phyloP scores from a whole-genome alignment of 2,888 invertebrate genomes.

The Amblyjoppa proteus region DNA sequence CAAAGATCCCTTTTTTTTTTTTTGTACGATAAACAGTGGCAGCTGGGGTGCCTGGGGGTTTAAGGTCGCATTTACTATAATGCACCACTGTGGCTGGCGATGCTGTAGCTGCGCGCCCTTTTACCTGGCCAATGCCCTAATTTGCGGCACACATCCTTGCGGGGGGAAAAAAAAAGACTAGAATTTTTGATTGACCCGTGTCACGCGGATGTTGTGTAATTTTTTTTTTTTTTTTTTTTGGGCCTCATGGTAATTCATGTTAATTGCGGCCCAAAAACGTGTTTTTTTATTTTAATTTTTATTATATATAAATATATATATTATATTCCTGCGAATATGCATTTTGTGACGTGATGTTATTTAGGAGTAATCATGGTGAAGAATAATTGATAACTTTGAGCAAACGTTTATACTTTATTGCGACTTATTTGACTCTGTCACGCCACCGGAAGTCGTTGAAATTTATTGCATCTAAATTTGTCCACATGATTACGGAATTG shows the following conservation, averaged over 20 bases:
- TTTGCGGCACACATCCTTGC: slow-evolving; percentile 79
- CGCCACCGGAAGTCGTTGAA: slow-evolving; percentile 71
- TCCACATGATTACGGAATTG: slow-evolving; percentile 61
- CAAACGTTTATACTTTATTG: slow-evolving; percentile 51
- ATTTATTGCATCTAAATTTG: slow-evolving; percentile 47
- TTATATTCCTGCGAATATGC: slow-evolving; percentile 92
- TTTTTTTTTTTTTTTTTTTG: slow-evolving; percentile 73
- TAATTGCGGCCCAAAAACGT: slow-evolving; percentile 80
- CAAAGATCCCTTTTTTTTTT: slow-evolving; percentile 56
- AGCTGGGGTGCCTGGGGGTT: slow-evolving; percentile 79
- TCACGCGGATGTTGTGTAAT: slow-evolving; percentile 80
- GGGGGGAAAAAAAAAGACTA: slow-evolving; percentile 72
- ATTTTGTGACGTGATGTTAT: slow-evolving; percentile 91
- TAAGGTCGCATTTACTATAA: slow-evolving; percentile 82
- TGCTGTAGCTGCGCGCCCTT: slow-evolving; percentile 79
- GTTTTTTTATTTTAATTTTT: slow-evolving; percentile 77
- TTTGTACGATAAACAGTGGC: slow-evolving; percentile 76
- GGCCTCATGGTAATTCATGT: slow-evolving; percentile 81
- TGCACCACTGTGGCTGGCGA: slow-evolving; percentile 83
- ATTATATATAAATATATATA: slow-evolving; percentile 90
- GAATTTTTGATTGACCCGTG: slow-evolving; percentile 81
- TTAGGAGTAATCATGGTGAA: slow-evolving; percentile 87
- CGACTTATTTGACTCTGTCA: slow-evolving; percentile 71
- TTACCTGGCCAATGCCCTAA: slow-evolving; percentile 80
- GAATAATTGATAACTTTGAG: slow-evolving; percentile 53